A percentile compares a stretch with the other conserved stretches of the same genome.
Evolutionary conservation across 1,140 invertebrate species (phyloP).

Genomic region (Centruroides vittatus): DNA sequence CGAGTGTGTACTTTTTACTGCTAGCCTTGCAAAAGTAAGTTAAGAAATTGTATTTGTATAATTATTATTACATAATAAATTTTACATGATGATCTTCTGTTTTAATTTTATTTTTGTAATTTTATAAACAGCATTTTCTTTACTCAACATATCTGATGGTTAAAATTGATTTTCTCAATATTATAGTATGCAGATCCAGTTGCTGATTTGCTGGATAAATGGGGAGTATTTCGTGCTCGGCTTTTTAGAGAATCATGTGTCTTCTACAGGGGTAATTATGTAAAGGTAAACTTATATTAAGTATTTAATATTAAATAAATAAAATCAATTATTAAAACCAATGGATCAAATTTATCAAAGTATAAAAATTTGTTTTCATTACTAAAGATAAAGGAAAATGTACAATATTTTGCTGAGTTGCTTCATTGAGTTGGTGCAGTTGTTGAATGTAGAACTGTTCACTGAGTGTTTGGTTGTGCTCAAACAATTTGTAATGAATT

Average conservation of each 20-base stretch:
- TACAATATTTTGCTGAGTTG: not conserved
- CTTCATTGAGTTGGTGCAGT: too few relatives aligned
- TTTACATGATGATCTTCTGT: too few relatives aligned
- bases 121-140: too few relatives aligned
- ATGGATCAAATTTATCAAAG: too few relatives aligned
- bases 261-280: conserved; percentile 98
- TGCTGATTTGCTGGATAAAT: conserved; percentile 92
- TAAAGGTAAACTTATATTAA: conserved; percentile 48
- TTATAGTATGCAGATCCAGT: conserved; percentile 96
- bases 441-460: too few relatives aligned
- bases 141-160: not conserved
- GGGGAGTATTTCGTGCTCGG: conserved; percentile 88
- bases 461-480: too few relatives aligned
- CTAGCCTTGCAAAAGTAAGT: conserved; percentile 84
- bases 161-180: conserved; percentile 9
- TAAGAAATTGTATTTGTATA: not conserved
- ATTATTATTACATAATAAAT: too few relatives aligned
- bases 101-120: not conserved
- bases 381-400: not conserved
- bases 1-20: conserved; percentile 98
- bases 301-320: too few relatives aligned
- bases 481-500: too few relatives aligned
- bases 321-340: too few relatives aligned
- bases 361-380: not conserved
- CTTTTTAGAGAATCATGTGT: conserved; percentile 99